phyloP scores from a whole-genome alignment of 2,888 invertebrate species.

The Alcis repandata region DNA sequence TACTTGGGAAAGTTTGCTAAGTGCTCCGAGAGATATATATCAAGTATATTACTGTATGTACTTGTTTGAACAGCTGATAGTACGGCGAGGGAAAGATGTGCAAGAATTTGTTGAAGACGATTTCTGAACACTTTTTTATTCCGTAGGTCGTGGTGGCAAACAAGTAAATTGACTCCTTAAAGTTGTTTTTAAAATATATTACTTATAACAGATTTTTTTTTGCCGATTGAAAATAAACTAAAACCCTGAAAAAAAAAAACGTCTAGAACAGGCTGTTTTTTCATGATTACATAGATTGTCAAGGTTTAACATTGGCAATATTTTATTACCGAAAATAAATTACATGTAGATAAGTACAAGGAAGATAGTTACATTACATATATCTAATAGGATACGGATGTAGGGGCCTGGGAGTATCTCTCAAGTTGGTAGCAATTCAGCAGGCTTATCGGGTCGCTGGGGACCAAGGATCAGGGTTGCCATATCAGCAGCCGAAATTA shows the following conservation, averaged over 20 bases:
- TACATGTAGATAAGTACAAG: background rate
- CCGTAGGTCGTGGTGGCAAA: too few species aligned
- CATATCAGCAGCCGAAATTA: slow-evolving; percentile 26
- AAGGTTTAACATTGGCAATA: too few species aligned
- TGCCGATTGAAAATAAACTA: too few species aligned
- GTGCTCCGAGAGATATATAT: slow-evolving; percentile 37
- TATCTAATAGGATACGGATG: slow-evolving; percentile 31
- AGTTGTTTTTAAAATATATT: too few species aligned
- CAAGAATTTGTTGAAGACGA: background rate
- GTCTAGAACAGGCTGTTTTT: too few species aligned
- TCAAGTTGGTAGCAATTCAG: slow-evolving; percentile 61
- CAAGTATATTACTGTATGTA: slow-evolving; percentile 8
- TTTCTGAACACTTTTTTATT: background rate
- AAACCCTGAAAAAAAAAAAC: too few species aligned
- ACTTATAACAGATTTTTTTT: too few species aligned
- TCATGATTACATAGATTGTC: too few species aligned
- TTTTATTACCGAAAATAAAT: too few species aligned
- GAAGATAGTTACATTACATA: slow-evolving; percentile 3
- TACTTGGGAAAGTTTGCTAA: slow-evolving; percentile 40
- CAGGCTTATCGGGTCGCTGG: slow-evolving; percentile 59
- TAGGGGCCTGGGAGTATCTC: slow-evolving; percentile 46
- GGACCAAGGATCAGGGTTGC: slow-evolving; percentile 50
- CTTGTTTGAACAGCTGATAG: slow-evolving; percentile 11
- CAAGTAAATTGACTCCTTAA: too few species aligned
- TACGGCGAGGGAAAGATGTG: background rate